Base-by-base conservation (phyloP, 2,113 vertebrate species). In the Copsychus sechellarum region DNA sequence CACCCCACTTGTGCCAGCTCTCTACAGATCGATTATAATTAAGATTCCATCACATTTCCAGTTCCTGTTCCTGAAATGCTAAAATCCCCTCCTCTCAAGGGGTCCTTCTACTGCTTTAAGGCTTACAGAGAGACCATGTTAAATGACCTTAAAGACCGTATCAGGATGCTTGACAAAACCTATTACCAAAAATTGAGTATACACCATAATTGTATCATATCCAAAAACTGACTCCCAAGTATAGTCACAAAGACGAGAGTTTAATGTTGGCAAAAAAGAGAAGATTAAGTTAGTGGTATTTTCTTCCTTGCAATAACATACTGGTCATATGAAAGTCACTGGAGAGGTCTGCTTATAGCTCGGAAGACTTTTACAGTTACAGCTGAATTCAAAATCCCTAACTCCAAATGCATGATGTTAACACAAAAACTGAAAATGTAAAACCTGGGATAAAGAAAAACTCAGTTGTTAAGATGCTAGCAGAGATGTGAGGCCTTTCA, bases 341-440 rank as follows among this genome's bases (percentile, higher is more conserved):
- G 90, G 86, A 80, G 84, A 91, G 81, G 56, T 88, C 66, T 95
- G 92, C 65, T 96, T 94, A 91, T 76, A 94, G 72, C 66, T 92
- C 9, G 57, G 95, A 96, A 97, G 95, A 97, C 93, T 96, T 95
- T 92, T 95, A 97, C 91, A 95, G 53, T 94, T 95, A 93, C 90
- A 86, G 86, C 66, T 85, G 82, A 90, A 86, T 78, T 95, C 36
- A 76, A 88, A 95, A 90, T 33, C 42, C 70, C 56, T 50, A 83
- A 70, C 26, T 93, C 86, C 62, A 78, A 64, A 76, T 22, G 33
- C 11, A 3, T 67, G 80, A 89, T 79, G 31, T 92, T 84, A 96
- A 96, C 69, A 93, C 38, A 92, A 71, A 73, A 92, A 36, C 57
- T 70, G 54, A 85, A 87, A 94, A 95, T 14, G 14, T 81, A 92